A percentile compares a stretch with the other conserved stretches of the same genome.
These are phyloP conservation scores for Leptoclinus maculatus DNA, from an alignment of 2,797 vertebrate species.

Conservation along the genomic window DNA sequence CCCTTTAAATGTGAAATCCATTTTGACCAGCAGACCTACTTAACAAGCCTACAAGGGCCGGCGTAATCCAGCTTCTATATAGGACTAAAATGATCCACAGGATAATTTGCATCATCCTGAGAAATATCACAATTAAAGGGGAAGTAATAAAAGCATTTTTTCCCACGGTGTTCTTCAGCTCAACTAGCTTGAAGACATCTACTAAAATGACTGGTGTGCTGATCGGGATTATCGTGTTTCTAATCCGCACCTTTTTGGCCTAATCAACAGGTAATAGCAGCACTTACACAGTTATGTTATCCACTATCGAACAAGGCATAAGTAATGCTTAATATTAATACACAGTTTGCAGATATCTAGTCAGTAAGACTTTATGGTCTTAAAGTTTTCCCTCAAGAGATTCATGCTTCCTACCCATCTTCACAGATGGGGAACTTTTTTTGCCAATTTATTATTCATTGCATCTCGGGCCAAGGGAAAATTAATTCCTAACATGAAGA, in stretches of 20 bases:
- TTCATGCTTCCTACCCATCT: conserved; percentile 51
- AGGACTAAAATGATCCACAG: conserved; percentile 30
- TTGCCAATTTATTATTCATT: conserved; percentile 77
- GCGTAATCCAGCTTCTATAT: conserved; percentile 55
- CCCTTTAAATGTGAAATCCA: conserved; percentile 75
- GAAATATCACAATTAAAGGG: conserved; percentile 31
- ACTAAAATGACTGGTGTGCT: background rate
- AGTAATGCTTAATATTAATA: conserved; percentile 30
- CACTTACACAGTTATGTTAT: background rate
- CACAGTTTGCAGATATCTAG: conserved; percentile 35
- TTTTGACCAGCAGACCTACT: conserved; percentile 67
- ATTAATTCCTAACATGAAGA: conserved; percentile 77
- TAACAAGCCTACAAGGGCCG: conserved; percentile 53
- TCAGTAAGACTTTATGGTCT: conserved; percentile 50
- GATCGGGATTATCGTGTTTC: background rate
- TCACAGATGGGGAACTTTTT: conserved; percentile 72
- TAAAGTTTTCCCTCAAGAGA: conserved; percentile 66
- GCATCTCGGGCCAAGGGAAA: conserved; percentile 74
- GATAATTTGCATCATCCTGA: conserved; percentile 41
- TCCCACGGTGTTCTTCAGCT: background rate
- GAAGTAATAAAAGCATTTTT: background rate
- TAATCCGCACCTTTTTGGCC: background rate
- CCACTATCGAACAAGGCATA: background rate
- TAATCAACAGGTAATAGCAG: conserved; percentile 42
- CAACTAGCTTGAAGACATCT: background rate